phyloP scores from a whole-genome alignment of 2,888 invertebrate genomes.

The Hetaerina titia region DNA sequence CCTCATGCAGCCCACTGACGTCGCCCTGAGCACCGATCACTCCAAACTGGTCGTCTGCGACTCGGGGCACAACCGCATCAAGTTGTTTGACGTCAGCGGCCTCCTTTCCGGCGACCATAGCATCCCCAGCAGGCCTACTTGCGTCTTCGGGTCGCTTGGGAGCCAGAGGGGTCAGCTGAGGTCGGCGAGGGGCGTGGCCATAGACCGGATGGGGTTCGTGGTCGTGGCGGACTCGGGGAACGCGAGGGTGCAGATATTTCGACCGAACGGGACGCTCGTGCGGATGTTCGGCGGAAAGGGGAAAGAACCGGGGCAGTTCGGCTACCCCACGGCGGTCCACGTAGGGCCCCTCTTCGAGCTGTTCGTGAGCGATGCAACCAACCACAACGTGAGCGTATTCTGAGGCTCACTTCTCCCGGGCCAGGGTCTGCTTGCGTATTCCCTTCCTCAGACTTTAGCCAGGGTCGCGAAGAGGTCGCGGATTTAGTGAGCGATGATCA shows the following conservation, averaged over 20 bases:
- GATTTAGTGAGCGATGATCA: no score
- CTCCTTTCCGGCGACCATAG: not conserved
- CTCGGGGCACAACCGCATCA: constrained; percentile 86
- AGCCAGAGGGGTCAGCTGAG: constrained; percentile 85
- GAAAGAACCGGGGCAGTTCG: constrained; percentile 77
- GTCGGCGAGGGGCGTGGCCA: constrained; percentile 86
- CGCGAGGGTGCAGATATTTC: constrained; percentile 86
- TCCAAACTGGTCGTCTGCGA: constrained; percentile 80
- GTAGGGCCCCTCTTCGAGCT: constrained; percentile 82
- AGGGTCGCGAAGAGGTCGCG: no score
- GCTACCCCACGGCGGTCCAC: constrained; percentile 85
- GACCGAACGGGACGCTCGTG: constrained; percentile 84
- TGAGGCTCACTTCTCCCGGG: not conserved
- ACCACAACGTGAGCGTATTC: constrained; percentile 75
- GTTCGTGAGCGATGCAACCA: constrained; percentile 82
- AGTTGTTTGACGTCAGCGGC: constrained; percentile 74
- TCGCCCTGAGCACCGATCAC: constrained; percentile 79
- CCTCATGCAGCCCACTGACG: constrained; percentile 86
- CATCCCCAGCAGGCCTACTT: not conserved
- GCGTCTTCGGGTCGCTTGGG: constrained; percentile 83
- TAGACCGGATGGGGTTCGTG: constrained; percentile 86
- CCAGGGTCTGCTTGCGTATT: no score
- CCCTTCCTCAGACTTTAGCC: no score
- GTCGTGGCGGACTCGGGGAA: constrained; percentile 90
- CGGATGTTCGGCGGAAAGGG: constrained; percentile 80